Evolutionary conservation across 1,140 invertebrate species (phyloP).

Genomic region (Oreohelix idahoensis): DNA sequence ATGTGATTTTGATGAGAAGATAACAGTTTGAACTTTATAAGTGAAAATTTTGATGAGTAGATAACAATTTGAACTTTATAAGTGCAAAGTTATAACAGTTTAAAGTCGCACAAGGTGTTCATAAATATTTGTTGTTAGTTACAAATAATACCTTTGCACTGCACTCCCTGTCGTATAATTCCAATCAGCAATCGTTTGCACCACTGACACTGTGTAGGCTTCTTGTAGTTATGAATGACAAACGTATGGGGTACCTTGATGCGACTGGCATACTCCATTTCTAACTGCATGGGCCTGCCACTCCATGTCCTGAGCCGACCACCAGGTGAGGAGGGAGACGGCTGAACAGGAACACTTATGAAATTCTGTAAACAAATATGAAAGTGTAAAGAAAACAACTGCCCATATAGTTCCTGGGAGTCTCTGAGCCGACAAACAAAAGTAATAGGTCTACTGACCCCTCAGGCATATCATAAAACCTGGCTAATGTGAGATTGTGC

Average conservation of each 20-base stretch:
- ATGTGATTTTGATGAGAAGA: too few species aligned
- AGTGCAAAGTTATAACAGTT: too few species aligned
- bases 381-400: neutral
- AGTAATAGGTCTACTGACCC: too few species aligned
- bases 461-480: too few species aligned
- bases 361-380: conserved; percentile 52
- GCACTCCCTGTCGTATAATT: conserved; percentile 95
- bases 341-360: conserved; percentile 53
- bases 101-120: too few species aligned
- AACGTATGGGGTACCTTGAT: conserved; percentile 89
- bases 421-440: too few species aligned
- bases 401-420: too few species aligned
- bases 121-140: neutral
- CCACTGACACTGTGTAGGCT: conserved; percentile 94
- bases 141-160: conserved; percentile 83
- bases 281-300: conserved; percentile 83
- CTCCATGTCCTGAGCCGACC: conserved; percentile 82
- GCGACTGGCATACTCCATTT: conserved; percentile 80
- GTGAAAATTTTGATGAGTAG: too few species aligned
- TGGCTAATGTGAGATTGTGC: too few species aligned
- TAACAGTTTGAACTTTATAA: too few species aligned
- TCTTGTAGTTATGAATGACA: conserved; percentile 85
- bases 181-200: conserved; percentile 96
- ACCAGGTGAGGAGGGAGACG: conserved; percentile 56
- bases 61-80: too few species aligned